phyloP scores from a whole-genome alignment of 2,113 vertebrate species.

The Microtus ochrogaster region DNA sequence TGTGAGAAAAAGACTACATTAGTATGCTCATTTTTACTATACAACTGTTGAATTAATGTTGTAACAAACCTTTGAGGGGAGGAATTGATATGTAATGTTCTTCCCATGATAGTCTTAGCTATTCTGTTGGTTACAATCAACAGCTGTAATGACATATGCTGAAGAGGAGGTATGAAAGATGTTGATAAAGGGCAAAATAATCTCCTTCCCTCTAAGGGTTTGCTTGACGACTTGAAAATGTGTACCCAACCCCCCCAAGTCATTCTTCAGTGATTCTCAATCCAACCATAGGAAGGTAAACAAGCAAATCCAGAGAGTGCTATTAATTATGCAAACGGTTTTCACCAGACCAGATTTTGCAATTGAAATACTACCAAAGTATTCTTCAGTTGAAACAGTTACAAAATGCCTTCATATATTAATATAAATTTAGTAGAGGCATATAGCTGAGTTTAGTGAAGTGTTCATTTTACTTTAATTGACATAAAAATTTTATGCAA shows the following conservation, averaged over 20 bases:
- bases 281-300: background rate
- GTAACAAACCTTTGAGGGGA: background rate
- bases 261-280: background rate
- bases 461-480: background rate
- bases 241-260: background rate
- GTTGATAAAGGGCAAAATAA: background rate
- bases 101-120: background rate
- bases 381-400: background rate
- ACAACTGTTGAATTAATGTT: background rate
- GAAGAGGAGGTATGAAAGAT: rapidly evolving
- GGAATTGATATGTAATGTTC: background rate
- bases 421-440: background rate
- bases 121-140: background rate
- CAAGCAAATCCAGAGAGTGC: background rate
- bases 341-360: background rate
- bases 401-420: background rate
- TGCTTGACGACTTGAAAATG: background rate
- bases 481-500: background rate
- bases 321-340: background rate
- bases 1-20: background rate
- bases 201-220: background rate
- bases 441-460: background rate
- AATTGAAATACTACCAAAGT: background rate
- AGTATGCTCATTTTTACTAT: background rate
- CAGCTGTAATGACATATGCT: background rate